A percentile compares a stretch with the other conserved stretches of the same genome.
phyloP scores from a whole-genome alignment of 2,113 vertebrate species.

The Anhinga anhinga region DNA sequence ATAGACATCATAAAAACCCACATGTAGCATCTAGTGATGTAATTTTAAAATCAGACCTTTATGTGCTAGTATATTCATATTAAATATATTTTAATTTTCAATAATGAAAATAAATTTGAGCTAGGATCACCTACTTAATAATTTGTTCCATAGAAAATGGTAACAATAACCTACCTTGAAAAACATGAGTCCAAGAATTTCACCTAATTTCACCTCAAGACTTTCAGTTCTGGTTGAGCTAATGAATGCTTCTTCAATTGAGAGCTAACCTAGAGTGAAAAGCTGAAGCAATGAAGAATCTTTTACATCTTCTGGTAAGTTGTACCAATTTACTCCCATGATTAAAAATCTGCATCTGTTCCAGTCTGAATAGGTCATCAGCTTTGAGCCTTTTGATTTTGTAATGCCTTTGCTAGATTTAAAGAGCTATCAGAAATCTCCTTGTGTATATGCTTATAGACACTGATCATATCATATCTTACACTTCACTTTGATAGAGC shows the following conservation, averaged over 20 bases:
- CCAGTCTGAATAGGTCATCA: neutral
- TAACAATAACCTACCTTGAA: neutral
- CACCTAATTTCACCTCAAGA: neutral
- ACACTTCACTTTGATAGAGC: neutral
- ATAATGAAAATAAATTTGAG: neutral
- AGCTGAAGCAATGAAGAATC: neutral
- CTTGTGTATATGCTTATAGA: neutral
- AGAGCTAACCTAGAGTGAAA: neutral
- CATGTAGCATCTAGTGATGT: neutral
- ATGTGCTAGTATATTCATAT: neutral
- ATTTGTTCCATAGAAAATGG: neutral
- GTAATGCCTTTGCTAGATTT: neutral
- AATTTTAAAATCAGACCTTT: neutral
- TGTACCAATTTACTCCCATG: neutral
- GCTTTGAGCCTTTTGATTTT: neutral
- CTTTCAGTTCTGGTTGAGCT: neutral
- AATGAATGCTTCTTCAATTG: neutral
- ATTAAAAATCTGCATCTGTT: neutral
- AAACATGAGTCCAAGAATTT: neutral
- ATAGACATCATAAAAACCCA: neutral
- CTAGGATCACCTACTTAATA: neutral
- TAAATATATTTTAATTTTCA: neutral
- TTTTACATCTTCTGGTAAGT: neutral
- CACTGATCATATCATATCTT: neutral
- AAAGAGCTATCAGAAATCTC: neutral